phyloP scores from a whole-genome alignment of 1,140 invertebrate genomes.

The Drosophila takahashii region DNA sequence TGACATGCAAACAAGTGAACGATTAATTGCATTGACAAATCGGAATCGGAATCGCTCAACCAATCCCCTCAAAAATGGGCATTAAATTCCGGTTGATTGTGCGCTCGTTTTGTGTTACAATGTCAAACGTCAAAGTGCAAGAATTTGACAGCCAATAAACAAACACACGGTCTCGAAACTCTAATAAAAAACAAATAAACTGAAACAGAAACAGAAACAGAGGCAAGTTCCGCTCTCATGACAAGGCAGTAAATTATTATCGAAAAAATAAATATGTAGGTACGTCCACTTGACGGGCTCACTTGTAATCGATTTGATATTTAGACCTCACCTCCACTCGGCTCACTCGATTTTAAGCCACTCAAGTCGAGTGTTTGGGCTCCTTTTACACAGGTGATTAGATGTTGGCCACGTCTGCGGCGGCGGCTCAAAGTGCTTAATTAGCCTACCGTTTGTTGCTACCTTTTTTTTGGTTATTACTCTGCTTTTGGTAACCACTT shows the following conservation, averaged over 20 bases:
- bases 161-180: constrained; percentile 40
- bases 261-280: constrained; percentile 13
- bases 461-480: constrained; percentile 5
- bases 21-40: constrained; percentile 70
- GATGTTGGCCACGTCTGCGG: constrained; percentile 50
- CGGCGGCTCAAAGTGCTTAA: constrained; percentile 67
- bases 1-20: constrained; percentile 72
- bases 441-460: constrained; percentile 61
- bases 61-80: constrained; percentile 55
- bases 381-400: constrained; percentile 76
- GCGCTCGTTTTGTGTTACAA: constrained; percentile 48
- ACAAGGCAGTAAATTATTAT: constrained; percentile 69
- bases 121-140: constrained; percentile 77
- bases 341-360: constrained; percentile 24
- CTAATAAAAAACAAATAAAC: constrained; percentile 40
- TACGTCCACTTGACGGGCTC: constrained; percentile 44
- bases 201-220: constrained; percentile 4
- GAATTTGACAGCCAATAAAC: constrained; percentile 69
- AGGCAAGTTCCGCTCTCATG: constrained; percentile 64
- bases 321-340: constrained; percentile 54
- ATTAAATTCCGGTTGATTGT: constrained; percentile 71
- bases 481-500: constrained; percentile 5
- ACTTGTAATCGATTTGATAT: constrained; percentile 65
- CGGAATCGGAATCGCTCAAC: constrained; percentile 29
- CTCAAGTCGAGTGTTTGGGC: constrained; percentile 62